Percentiles rank a stretch among this genome's conserved stretches.
phyloP scores from a whole-genome alignment of 23 tunicate species.

The Trididemnum clinides region DNA sequence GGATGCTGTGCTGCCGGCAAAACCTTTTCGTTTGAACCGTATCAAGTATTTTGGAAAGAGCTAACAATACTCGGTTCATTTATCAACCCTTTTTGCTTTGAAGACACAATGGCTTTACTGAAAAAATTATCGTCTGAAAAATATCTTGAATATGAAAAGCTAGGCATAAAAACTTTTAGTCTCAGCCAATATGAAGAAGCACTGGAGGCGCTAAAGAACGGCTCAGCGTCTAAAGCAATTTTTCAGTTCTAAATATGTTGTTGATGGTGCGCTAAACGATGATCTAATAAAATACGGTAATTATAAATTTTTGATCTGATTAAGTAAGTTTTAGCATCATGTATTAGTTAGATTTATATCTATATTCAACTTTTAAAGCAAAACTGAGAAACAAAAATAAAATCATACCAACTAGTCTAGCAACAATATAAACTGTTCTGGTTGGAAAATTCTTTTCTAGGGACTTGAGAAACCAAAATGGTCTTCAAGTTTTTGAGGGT shows the following conservation, averaged over 20 bases:
- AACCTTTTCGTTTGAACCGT: slow-evolving; percentile 82
- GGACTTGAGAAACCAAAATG: no score
- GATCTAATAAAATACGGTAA: no score
- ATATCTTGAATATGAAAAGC: slow-evolving; percentile 47
- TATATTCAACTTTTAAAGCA: no score
- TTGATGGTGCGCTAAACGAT: no score
- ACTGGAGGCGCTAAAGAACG: slow-evolving; percentile 47
- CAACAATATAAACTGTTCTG: no score
- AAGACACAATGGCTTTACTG: slow-evolving; percentile 60
- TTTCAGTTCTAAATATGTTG: slow-evolving; percentile 50
- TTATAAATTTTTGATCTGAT: no score
- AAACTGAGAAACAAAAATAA: no score
- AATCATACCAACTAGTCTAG: no score
- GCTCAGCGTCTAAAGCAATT: slow-evolving; percentile 80
- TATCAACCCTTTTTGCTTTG: slow-evolving; percentile 84
- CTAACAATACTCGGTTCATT: slow-evolving; percentile 70
- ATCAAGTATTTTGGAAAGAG: slow-evolving; percentile 85
- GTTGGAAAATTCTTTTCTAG: no score
- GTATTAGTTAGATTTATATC: no score
- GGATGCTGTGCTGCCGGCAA: slow-evolving; percentile 95
- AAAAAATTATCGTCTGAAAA: slow-evolving; percentile 23
- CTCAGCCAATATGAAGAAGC: slow-evolving; percentile 64
- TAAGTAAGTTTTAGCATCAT: no score
- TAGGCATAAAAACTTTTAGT: slow-evolving; percentile 60
- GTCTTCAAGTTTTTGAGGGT: no score